A percentile compares a stretch with the other conserved stretches of the same genome.
phyloP scores from a whole-genome alignment of 2,797 vertebrate species.

The Clarias fuscus region DNA sequence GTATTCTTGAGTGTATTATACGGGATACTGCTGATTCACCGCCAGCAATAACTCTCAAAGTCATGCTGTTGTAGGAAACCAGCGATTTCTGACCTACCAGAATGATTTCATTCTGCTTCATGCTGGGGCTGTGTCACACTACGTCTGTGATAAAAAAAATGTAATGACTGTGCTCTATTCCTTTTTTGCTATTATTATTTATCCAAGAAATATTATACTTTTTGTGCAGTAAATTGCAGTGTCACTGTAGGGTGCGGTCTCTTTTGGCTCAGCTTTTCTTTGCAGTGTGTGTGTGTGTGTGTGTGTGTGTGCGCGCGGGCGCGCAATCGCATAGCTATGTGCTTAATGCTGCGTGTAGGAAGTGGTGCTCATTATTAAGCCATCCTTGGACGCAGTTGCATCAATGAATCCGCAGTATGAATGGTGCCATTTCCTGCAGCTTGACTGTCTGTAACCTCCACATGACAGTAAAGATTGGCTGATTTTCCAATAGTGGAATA shows the following conservation, averaged over 20 bases:
- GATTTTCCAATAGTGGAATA: neutral
- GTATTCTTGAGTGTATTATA: neutral
- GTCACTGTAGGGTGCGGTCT: neutral
- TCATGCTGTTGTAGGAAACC: neutral
- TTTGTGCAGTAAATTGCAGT: neutral
- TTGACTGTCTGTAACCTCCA: neutral
- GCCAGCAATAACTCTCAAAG: neutral
- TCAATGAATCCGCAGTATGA: constrained; percentile 11
- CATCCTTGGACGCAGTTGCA: constrained; percentile 1
- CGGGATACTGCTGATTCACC: neutral
- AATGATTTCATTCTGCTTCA: neutral
- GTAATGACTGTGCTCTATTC: neutral
- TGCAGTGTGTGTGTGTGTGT: neutral
- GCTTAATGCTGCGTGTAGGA: constrained; percentile 6
- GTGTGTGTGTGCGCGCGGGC: neutral
- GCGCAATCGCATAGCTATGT: neutral
- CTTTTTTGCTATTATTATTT: constrained; percentile 2
- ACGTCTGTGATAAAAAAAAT: neutral
- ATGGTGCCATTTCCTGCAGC: neutral
- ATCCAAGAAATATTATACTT: constrained; percentile 9
- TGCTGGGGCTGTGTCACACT: neutral
- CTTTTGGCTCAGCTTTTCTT: neutral
- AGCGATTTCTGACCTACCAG: neutral
- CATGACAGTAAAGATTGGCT: neutral
- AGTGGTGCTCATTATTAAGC: constrained; percentile 3